Conservation (phyloP, 2,113 vertebrate genomes). For the Raphicerus campestris region DNA sequence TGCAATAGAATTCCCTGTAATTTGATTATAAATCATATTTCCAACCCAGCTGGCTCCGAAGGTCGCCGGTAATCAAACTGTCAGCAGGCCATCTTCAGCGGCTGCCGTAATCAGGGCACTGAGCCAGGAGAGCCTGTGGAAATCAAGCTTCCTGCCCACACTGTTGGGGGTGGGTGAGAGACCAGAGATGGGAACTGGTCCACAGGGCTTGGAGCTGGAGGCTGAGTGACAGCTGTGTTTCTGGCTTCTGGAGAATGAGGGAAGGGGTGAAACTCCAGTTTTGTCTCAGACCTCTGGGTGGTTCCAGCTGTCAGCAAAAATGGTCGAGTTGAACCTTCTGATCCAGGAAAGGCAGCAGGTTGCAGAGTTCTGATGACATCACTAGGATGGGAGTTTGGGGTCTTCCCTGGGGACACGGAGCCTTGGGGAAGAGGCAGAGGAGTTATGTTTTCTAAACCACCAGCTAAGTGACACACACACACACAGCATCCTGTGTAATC, state of each 20-base stretch:
- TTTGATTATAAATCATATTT: slow-evolving; percentile 73
- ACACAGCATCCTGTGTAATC: not conserved
- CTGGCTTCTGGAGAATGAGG: not conserved
- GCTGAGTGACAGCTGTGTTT: not conserved
- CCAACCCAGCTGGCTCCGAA: slow-evolving; percentile 56
- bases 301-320: rapidly evolving
- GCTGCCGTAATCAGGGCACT: not conserved
- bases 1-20: slow-evolving; percentile 3
- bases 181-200: not conserved
- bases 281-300: not conserved
- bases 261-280: not conserved
- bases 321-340: not conserved
- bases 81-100: not conserved
- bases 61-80: slow-evolving; percentile 73
- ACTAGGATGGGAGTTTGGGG: not conserved
- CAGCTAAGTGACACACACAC: not conserved
- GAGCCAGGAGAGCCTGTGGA: not conserved
- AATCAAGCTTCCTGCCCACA: not conserved
- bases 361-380: not conserved
- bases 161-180: not conserved
- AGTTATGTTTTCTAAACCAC: not conserved
- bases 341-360: not conserved
- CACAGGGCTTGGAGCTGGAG: not conserved
- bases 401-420: not conserved
- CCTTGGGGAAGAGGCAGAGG: not conserved